These are phyloP conservation scores for Hiodon alosoides DNA, from an alignment of 2,113 vertebrate genomes.

Conservation along the genomic window DNA sequence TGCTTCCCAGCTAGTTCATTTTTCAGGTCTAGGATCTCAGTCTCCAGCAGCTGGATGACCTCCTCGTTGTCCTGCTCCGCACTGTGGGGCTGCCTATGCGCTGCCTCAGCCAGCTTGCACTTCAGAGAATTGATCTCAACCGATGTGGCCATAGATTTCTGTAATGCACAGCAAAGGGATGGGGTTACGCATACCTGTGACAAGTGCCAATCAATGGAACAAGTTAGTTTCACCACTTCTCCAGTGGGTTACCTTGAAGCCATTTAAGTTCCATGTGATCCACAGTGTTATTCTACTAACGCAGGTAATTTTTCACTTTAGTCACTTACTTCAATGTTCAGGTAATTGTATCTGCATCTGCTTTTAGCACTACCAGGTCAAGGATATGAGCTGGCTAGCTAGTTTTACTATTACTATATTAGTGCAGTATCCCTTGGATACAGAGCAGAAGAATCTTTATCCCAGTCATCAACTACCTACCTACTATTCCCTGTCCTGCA, in stretches of 20 bases:
- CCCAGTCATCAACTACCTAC: too few relatives aligned
- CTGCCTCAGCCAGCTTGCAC: slow-evolving; percentile 59
- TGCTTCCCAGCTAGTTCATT: slow-evolving; percentile 66
- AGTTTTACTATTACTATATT: too few relatives aligned
- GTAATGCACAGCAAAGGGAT: slow-evolving; percentile 23
- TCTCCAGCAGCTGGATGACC: slow-evolving; percentile 80
- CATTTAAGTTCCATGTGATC: background rate
- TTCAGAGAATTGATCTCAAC: slow-evolving; percentile 72
- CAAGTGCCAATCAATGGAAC: too few relatives aligned
- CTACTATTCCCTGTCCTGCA: too few relatives aligned
- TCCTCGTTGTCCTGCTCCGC: slow-evolving; percentile 86
- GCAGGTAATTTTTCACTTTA: background rate
- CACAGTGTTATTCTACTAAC: background rate
- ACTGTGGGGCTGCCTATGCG: slow-evolving; percentile 60
- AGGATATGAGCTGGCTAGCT: too few relatives aligned
- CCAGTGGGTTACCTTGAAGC: background rate
- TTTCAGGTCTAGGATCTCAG: slow-evolving; percentile 82
- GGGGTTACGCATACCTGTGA: background rate
- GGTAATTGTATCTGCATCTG: too few relatives aligned
- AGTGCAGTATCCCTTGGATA: too few relatives aligned
- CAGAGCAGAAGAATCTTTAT: too few relatives aligned
- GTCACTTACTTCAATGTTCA: background rate
- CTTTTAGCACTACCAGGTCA: too few relatives aligned
- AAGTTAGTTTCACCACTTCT: too few relatives aligned
- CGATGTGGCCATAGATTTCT: slow-evolving; percentile 70